Base-by-base conservation (phyloP, 53 echinoderm and acorn worm species). In the Holothuria leucospilota region DNA sequence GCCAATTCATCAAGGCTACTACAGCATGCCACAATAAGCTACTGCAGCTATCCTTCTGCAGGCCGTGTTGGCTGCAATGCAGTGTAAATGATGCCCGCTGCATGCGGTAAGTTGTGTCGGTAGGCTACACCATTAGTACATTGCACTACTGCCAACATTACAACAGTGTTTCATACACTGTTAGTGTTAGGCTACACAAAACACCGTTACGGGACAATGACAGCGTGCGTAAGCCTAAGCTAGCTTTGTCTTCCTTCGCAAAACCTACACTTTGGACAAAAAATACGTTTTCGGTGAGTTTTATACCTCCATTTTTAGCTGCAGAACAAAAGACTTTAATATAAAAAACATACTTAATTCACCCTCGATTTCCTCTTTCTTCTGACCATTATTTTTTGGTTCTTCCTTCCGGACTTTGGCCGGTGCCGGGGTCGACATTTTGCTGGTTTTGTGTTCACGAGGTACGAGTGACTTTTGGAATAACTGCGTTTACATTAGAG, bases 401-500 rank as follows among this genome's bases (percentile, higher is more conserved):
- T 96, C 97, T 91, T 95, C 97, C 90, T 96, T 96, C 91, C 93
- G 91, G 89, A 96, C 88, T 94, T 96, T 96, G 84, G 94, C 92
- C 86, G 94, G 94, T 87, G 91, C 72, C 72, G 41, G 91, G 86
- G 91, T 84, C 71, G 94, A 94, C 94, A 94, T 94, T 89, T 94
- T 94, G 91, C 62, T 69, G 85, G 46, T 72, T 71, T 82, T 89
- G 68, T 87, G 62, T 89, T 91, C 91, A 94, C 91, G 94, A 94
- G 91, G 94, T 90, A 72, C 72, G 49, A 24, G 49, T 72, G 72
- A 41, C 42, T 72, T 72, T 72, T 72, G 72, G 72, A 84, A 84
- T 72, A 39, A 72, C 72, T 72, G 72, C 72, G 72, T 72, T 72
- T 72, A 72, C 72, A 72, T 72, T 25, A 72, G 72, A 72, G 72